Evolutionary conservation across 2,113 vertebrate species (phyloP).

Genomic region (Chaetops frenatus): DNA sequence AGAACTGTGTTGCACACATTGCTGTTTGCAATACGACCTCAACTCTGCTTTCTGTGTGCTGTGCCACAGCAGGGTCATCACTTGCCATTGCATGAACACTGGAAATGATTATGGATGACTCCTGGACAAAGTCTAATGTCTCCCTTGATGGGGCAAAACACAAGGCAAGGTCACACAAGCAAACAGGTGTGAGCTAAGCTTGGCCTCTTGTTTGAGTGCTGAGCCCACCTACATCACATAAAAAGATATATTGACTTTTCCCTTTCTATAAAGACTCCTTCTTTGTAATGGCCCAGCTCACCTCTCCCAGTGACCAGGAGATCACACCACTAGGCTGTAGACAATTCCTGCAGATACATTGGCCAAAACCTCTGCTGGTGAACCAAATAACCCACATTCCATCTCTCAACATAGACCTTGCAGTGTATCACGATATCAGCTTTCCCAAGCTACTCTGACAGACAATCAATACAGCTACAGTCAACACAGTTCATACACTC

Average conservation of each 20-base stretch:
- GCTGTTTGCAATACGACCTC: neutral
- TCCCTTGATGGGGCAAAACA: neutral
- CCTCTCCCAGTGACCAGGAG: neutral
- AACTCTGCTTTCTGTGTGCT: neutral
- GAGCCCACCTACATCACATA: neutral
- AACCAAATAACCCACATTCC: neutral
- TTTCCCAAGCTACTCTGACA: neutral
- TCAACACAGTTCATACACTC: neutral
- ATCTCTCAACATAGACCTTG: neutral
- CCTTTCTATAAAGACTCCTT: neutral
- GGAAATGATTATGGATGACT: neutral
- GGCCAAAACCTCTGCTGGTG: neutral
- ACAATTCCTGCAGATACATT: neutral
- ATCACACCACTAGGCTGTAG: neutral
- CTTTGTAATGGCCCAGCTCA: neutral
- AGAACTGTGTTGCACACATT: neutral
- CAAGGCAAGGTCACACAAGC: neutral
- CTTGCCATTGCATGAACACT: neutral
- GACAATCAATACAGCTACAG: slow-evolving; percentile 9
- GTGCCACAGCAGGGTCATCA: neutral
- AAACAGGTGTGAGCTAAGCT: neutral
- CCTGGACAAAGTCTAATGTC: neutral
- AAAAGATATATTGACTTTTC: neutral
- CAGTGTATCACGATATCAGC: neutral
- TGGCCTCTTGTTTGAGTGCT: neutral